Evolutionary conservation across 2,888 invertebrate species (phyloP), one percentile per base, ranked within the genome.

Genomic region (Atrina japonica): DNA sequence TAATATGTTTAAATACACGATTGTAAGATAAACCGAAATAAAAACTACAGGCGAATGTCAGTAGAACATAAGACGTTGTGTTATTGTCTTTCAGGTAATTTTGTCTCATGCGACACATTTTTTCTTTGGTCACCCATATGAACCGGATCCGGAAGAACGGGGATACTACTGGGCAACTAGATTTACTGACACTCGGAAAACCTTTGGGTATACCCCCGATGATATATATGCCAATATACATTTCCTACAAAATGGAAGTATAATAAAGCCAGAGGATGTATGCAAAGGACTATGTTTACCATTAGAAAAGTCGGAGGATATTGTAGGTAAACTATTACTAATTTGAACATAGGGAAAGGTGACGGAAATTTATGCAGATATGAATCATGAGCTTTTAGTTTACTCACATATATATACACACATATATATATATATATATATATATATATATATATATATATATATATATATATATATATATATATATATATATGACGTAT

Each of bases 151-250:
- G 1, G 77, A 80, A 21, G 83, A 85, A 67, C 70, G 86, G 27
- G 88, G 88, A 1, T 76, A 81, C 29, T 85, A 84, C 68, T 88
- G 89, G 88, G 87, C 86, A 0, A 76, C 88, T 0, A 73, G 87
- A 11, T 87, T 75, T 73, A 81, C 80, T 3, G 82, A 84, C 77
- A 83, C 82, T 3, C 70, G 66, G 35, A 84, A 83, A 53, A 72
- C 76, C 1, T 87, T 86, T 68, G 74, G 69, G n/a, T 86, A 83
- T 66, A 77, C 83, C 70, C 86, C 87, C 0, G 78, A 77, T n/a
- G 60, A 81, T 43, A 65, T 80, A 16, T 81, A 77, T 45, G 66
- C 52, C 41, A 85, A 84, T 60, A 71, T 73, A 2, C 77, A 80
- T 35, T 73, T 75, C 0, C 73, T 69, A n/a, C 41, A 73, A 23